Evolutionary conservation across 2,113 vertebrate genomes (phyloP).

Genomic region (Neomonachus schauinslandi): DNA sequence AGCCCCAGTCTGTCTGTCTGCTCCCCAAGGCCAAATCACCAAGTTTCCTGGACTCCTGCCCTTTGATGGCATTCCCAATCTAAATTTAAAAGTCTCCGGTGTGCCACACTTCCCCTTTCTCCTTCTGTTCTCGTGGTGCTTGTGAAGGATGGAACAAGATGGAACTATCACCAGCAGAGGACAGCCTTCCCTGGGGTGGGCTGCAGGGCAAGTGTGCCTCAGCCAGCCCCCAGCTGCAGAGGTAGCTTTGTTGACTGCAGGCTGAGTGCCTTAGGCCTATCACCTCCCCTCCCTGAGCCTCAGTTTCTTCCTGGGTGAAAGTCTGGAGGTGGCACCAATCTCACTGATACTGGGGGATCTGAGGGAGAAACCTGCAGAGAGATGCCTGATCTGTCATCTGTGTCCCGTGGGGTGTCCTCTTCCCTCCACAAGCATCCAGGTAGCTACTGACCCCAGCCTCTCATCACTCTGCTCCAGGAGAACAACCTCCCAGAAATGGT

Average conservation of each 20-base stretch:
- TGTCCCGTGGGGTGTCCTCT: neutral
- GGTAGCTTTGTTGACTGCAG: accelerated
- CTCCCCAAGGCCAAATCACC: neutral
- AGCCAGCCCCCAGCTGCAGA: neutral
- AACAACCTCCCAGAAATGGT: neutral
- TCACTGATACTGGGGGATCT: neutral
- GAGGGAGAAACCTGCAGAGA: neutral
- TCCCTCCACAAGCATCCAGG: neutral
- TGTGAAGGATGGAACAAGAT: neutral
- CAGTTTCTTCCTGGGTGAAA: neutral
- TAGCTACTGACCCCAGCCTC: neutral
- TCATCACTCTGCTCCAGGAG: neutral
- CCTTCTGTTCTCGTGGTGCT: neutral
- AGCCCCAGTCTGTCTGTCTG: neutral
- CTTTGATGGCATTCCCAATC: neutral
- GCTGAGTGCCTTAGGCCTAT: neutral
- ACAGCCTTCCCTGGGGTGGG: accelerated
- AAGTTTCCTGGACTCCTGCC: neutral
- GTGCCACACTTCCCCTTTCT: neutral
- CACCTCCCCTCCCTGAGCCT: neutral
- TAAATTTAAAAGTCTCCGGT: neutral
- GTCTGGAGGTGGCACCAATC: no score
- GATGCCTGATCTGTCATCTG: accelerated
- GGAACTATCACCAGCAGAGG: neutral
- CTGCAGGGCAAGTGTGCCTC: accelerated